These are phyloP conservation scores for Aleadryas rufinucha DNA, from an alignment of 2,113 vertebrate genomes.

Conservation along the genomic window DNA sequence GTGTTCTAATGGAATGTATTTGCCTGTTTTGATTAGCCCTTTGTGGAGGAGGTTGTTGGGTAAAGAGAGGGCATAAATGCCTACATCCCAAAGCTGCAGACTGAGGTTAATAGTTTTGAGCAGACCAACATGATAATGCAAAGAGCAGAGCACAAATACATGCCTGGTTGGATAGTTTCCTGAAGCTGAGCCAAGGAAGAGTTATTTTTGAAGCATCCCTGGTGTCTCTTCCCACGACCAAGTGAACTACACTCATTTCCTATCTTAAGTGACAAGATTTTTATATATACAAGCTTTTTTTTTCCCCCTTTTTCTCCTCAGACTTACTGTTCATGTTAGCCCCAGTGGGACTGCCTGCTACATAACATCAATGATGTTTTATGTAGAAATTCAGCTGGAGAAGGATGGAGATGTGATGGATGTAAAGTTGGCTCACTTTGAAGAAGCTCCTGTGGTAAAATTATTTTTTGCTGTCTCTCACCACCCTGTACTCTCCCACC, in stretches of 20 bases:
- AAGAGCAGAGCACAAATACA: background rate
- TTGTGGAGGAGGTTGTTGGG: background rate
- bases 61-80: background rate
- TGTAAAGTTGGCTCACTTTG: conserved; percentile 80
- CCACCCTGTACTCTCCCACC: background rate
- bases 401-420: conserved; percentile 71
- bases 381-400: conserved; percentile 81
- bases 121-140: background rate
- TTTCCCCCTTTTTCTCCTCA: conserved; percentile 15
- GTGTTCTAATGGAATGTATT: background rate
- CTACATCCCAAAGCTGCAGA: background rate
- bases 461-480: background rate
- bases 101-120: background rate
- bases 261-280: background rate
- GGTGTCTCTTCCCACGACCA: background rate
- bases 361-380: conserved; percentile 83
- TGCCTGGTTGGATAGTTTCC: background rate
- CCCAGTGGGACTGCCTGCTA: conserved; percentile 78
- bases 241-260: background rate
- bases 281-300: background rate
- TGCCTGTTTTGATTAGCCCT: background rate
- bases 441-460: conserved; percentile 76
- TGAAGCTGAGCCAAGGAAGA: background rate
- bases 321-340: conserved; percentile 76
- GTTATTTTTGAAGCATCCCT: conserved; percentile 23